Evolutionary conservation across 2,797 vertebrate genomes (phyloP), one percentile per base, ranked within the genome.

Genomic region (Bucorvus abyssinicus): DNA sequence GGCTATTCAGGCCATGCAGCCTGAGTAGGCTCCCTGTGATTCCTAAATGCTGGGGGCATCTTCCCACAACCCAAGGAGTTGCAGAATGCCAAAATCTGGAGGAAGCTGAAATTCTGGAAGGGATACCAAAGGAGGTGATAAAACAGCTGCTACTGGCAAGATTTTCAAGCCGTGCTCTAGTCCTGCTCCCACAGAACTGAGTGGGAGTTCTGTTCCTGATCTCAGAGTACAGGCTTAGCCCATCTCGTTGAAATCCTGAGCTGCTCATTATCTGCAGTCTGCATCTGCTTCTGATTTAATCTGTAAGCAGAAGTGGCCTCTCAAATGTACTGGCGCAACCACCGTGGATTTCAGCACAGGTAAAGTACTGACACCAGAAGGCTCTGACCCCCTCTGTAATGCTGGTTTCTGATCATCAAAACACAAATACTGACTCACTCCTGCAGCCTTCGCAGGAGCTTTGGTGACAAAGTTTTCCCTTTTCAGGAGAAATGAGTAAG

Each of bases 211-310:
- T 84, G 92, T 88, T 88, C 79, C 93, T 57, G 88, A 76, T 95
- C 83, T 63, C 53, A 6, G 61, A 73, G 87, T 52, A 34, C 38
- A 70, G 77, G 40, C 81, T 95, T 79, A 90, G 87, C 61, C 83
- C 3, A 10, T 87, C 80, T 89, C 80, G 42, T 88, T 74, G 80
- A 79, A 67, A 70, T n/a, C 83, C 91, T 67, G 83, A 84, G 67
- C 74, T 76, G 59, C 73, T 91, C 80, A 24, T 95, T 94, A 88
- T 91, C 95, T 90, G 42, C 80, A 59, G 49, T 52, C 65, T 79
- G 88, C 95, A 96, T 93, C 94, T 95, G 95, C 93, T 95, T 76
- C 93, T 82, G 68, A 87, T 94, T 93, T 82, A 34, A 95, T 92
- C 91, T 70, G n/a, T 53, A 70, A 87, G 91, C 63, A 70, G 38